Evolutionary conservation across 2,797 vertebrate genomes (phyloP).

Genomic region (Gambelia wislizenii): DNA sequence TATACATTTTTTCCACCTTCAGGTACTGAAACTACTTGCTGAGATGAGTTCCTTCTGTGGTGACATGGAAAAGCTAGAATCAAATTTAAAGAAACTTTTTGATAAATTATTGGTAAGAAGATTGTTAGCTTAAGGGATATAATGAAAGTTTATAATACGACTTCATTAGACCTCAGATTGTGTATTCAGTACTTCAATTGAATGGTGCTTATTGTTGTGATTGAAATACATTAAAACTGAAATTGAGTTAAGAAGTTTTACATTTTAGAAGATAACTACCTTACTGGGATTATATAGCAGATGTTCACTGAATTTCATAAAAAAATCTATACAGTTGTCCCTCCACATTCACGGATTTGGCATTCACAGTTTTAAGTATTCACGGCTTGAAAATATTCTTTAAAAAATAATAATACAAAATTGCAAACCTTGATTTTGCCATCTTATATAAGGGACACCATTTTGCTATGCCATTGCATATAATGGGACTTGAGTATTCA

Average conservation of each 20-base stretch:
- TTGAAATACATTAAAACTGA: background rate
- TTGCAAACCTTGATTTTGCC: too few relatives aligned
- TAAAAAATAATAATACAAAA: too few relatives aligned
- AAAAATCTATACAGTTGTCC: too few relatives aligned
- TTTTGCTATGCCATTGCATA: too few relatives aligned
- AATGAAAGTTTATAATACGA: background rate
- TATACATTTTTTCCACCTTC: background rate
- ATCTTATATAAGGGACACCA: too few relatives aligned
- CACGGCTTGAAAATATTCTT: too few relatives aligned
- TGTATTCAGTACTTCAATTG: background rate
- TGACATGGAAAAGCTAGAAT: slow-evolving; percentile 98
- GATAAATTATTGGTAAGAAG: slow-evolving; percentile 94
- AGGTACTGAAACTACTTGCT: slow-evolving; percentile 97
- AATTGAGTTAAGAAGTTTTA: background rate
- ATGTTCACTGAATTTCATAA: background rate
- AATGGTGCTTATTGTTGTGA: accelerated
- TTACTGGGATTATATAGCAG: background rate
- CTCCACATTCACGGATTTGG: too few relatives aligned
- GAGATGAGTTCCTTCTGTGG: slow-evolving; percentile 99
- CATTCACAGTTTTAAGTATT: too few relatives aligned
- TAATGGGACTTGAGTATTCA: too few relatives aligned
- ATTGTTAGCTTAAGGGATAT: slow-evolving; percentile 4
- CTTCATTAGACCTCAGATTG: background rate
- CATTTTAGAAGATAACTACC: background rate
- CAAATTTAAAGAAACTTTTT: slow-evolving; percentile 95